phyloP scores from a whole-genome alignment of 2,797 vertebrate species.

The Spinus pinus region DNA sequence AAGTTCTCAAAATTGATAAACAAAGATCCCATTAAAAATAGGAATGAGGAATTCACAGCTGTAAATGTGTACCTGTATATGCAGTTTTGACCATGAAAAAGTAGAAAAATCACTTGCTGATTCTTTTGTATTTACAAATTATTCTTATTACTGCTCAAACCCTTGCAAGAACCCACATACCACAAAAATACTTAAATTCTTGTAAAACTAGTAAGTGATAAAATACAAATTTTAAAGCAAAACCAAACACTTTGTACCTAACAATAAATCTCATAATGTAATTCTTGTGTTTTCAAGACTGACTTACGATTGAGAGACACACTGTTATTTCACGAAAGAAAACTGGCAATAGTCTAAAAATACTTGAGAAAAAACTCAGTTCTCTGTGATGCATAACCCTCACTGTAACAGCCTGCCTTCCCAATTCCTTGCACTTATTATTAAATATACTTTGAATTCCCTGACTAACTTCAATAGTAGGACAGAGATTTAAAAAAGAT shows the following conservation, averaged over 20 bases:
- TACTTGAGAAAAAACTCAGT: neutral
- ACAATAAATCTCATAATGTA: neutral
- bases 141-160: neutral
- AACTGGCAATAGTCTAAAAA: neutral
- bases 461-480: neutral
- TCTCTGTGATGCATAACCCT: neutral
- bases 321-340: neutral
- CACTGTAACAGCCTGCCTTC: neutral
- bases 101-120: neutral
- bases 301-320: neutral
- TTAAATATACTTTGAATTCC: neutral
- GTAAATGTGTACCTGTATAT: neutral
- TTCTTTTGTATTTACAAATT: neutral
- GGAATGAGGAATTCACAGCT: neutral
- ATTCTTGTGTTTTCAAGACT: neutral
- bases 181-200: neutral
- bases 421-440: neutral
- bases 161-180: neutral
- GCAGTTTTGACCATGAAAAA: neutral
- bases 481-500: neutral
- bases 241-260: neutral
- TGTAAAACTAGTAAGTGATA: neutral
- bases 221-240: neutral
- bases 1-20: neutral
- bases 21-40: neutral